A percentile compares a stretch with the other conserved stretches of the same genome.
These are phyloP conservation scores for Xestia xanthographa DNA, from an alignment of 2,888 invertebrate genomes.

Conservation along the genomic window DNA sequence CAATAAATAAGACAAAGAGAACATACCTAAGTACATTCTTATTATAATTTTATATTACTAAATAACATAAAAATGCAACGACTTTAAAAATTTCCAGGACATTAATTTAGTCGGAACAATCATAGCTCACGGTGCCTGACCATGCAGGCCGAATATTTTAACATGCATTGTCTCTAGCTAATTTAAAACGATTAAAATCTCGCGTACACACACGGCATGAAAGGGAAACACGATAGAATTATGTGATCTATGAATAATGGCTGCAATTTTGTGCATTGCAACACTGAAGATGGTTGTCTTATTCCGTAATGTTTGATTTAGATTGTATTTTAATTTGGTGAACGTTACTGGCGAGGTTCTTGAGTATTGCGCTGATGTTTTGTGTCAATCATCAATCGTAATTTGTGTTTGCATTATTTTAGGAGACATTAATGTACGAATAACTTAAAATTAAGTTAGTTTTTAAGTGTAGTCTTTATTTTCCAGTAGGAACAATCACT, in stretches of 20 bases:
- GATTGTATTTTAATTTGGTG: slow-evolving; percentile 69
- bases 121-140: slow-evolving; percentile 74
- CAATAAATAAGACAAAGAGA: slow-evolving; percentile 12
- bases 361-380: slow-evolving; percentile 37
- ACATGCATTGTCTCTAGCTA: slow-evolving; percentile 76
- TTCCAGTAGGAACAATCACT: not conserved
- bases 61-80: slow-evolving; percentile 27
- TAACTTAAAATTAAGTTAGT: not conserved
- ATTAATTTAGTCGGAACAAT: slow-evolving; percentile 60
- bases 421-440: not conserved
- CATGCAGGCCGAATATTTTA: slow-evolving; percentile 76
- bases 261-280: slow-evolving; percentile 74
- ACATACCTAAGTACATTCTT: not conserved
- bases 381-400: slow-evolving; percentile 19
- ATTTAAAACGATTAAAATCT: slow-evolving; percentile 75
- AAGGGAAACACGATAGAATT: slow-evolving; percentile 72
- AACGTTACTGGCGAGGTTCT: slow-evolving; percentile 32
- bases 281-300: slow-evolving; percentile 69
- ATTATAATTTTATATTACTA: slow-evolving; percentile 16
- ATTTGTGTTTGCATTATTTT: slow-evolving; percentile 16
- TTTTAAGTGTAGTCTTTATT: not conserved
- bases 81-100: slow-evolving; percentile 37
- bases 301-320: slow-evolving; percentile 66
- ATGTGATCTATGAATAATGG: slow-evolving; percentile 66
- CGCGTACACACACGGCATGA: slow-evolving; percentile 65